phyloP scores from a whole-genome alignment of 92 coral and sea anemone genomes.

The Zoanthus sociatus region DNA sequence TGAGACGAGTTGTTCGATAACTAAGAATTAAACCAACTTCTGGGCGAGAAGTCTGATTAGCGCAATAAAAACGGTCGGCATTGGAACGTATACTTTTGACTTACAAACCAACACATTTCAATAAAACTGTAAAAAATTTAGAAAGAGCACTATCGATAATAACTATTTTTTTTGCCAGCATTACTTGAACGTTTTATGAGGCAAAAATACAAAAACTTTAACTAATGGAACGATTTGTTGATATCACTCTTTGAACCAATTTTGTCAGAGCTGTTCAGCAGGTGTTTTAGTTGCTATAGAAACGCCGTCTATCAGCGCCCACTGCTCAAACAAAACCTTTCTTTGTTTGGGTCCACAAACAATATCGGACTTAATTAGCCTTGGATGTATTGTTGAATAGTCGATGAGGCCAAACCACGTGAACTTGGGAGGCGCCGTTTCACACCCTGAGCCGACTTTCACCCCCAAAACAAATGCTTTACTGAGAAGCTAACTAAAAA shows the following conservation, averaged over 20 bases:
- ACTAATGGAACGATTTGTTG: not conserved
- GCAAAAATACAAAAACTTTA: too few relatives aligned
- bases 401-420: constrained; percentile 43
- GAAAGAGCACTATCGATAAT: too few relatives aligned
- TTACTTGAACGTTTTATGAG: too few relatives aligned
- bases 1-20: too few relatives aligned
- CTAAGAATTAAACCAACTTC: too few relatives aligned
- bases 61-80: too few relatives aligned
- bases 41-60: too few relatives aligned
- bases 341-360: constrained; percentile 37
- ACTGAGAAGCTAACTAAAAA: not conserved
- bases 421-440: constrained; percentile 31
- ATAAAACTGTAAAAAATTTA: too few relatives aligned
- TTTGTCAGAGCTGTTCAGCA: not conserved
- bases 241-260: not conserved
- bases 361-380: constrained; percentile 37
- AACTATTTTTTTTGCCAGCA: too few relatives aligned
- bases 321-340: constrained; percentile 12
- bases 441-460: constrained; percentile 18
- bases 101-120: too few relatives aligned
- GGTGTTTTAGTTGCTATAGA: constrained; percentile 25
- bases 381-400: constrained; percentile 43
- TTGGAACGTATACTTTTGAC: too few relatives aligned
- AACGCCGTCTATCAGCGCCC: not conserved
- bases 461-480: not conserved